phyloP scores from a whole-genome alignment of 2,113 vertebrate genomes.

The Leptobrachium ailaonicum region DNA sequence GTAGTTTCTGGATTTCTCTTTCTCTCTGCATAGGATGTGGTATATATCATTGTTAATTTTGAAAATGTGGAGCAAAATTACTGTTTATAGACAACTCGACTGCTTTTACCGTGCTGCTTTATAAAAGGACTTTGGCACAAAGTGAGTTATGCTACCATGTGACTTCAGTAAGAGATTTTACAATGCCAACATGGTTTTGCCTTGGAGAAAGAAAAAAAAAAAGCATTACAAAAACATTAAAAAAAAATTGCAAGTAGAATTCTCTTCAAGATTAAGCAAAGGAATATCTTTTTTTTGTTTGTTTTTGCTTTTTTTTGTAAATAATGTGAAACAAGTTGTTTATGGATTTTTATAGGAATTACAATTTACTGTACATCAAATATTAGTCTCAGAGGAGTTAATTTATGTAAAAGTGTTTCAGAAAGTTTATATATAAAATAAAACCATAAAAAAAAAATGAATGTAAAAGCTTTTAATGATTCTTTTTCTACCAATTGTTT shows the following conservation, averaged over 20 bases:
- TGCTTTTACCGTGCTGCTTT: constrained; percentile 80
- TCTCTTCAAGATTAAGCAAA: constrained; percentile 83
- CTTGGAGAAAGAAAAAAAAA: constrained; percentile 59
- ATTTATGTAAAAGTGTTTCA: constrained; percentile 99
- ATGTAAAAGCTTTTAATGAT: constrained; percentile 79
- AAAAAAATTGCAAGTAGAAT: constrained; percentile 69
- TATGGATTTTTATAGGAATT: constrained; percentile 93
- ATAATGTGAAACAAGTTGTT: constrained; percentile 93
- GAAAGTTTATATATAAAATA: constrained; percentile 96
- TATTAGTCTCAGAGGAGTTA: constrained; percentile 99
- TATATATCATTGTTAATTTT: constrained; percentile 77
- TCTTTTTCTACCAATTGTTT: constrained; percentile 39
- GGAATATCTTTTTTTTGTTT: constrained; percentile 78
- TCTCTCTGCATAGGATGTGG: constrained; percentile 80
- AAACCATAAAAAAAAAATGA: constrained; percentile 81
- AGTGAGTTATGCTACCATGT: constrained; percentile 76
- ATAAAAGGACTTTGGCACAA: constrained; percentile 79
- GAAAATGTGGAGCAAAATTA: constrained; percentile 73
- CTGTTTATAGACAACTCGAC: constrained; percentile 75
- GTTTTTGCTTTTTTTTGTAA: constrained; percentile 86
- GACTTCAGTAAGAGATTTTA: constrained; percentile 79
- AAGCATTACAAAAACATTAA: constrained; percentile 60
- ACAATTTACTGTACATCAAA: constrained; percentile 97
- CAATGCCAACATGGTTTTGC: constrained; percentile 70
- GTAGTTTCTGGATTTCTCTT: constrained; percentile 68